Base-by-base conservation (phyloP, 1,140 invertebrate genomes). In the Musca domestica region DNA sequence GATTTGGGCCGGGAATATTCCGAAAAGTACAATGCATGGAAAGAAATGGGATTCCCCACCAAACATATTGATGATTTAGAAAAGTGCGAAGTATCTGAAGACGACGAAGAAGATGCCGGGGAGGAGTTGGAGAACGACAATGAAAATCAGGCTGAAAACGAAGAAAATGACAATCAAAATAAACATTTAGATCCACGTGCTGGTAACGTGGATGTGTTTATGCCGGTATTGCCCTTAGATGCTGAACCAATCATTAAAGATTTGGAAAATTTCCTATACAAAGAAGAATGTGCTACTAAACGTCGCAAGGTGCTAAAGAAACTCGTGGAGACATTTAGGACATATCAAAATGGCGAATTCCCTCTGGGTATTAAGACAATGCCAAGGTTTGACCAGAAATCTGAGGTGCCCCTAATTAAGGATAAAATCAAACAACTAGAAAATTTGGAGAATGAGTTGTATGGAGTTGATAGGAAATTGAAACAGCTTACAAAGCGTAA, bases 151-250 rank as follows among this genome's bases (percentile, higher is more conserved):
- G 30, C 19, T 0, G 75, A 77, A 22, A 69, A 67, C 27, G 34
- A 68, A 19, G 52, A 61, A 30, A 67, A 74, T 2, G 10, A 64
- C 3, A 23, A 15, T 22, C n/a, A 17, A 12, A 61, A 34, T 23
- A 68, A 67, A 56, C 61, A 74, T 0, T 72, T 92, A 27, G 93
- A 95, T 85, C 92, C 92, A 20, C 84, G 93, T 64, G 92, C 92
- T 25, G 93, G 92, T 10, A 85, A 84, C 72, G 90, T 94, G 1
- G 84, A 92, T 81, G 90, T 92, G 1, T 82, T 86, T 54, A 84
- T 94, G 69, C 86, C 88, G 0, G 88, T 90, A 73, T 81, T 95
- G 51, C 84, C 86, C 23, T 87, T 93, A 27, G 78, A 80, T 56
- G 75, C 74, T 1, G 73, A 77, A 23, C 72, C 69, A 46, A 72